Base-by-base conservation (phyloP, 2,888 invertebrate genomes). In the Epinotia ramella region DNA sequence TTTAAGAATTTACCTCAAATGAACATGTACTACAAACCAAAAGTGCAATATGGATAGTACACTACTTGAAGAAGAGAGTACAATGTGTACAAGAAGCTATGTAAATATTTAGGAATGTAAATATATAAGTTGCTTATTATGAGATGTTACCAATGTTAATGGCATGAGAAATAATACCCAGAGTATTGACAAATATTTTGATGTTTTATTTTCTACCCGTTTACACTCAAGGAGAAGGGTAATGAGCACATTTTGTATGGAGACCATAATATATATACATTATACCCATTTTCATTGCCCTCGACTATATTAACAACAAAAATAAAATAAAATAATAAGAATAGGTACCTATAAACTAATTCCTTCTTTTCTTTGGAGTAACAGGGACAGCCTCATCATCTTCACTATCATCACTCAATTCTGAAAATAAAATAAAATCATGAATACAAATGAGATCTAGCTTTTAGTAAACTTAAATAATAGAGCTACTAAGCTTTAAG, bases 351-450 rank as follows among this genome's bases (percentile, higher is more conserved):
- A 76, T 64, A 16, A 57, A 76, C 81, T 80, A 86, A 81, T 84
- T 87, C 84, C 83, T 91, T 81, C 80, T 88, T 80, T 86, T 90
- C 81, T 85, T 92, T 13, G 88, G 85, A 77, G 80, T 86, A 72
- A 83, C 81, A 70, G 80, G 77, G 33, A 78, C 74, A 62, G 78
- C 81, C 62, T 83, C 81, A 57, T 84, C 83, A 44, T 87, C 86
- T 67, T 83, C 83, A 76, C 85, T 70, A 80, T 83, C 59, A 77
- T 77, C 82, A 57, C 86, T 56, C 60, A 64, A 49, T 62, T 69
- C 70, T 73, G 60, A 20, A 75, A 72, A 62, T 69, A 12, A 46
- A 56, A 66, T 20, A 62, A 56, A n/a, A 16, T 40, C 7, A 46
- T n/a, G 4, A 60, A 16, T 33, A 20, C 5, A 16, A 13, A 16